phyloP scores from a whole-genome alignment of 2,113 vertebrate genomes.

The Cebus imitator region DNA sequence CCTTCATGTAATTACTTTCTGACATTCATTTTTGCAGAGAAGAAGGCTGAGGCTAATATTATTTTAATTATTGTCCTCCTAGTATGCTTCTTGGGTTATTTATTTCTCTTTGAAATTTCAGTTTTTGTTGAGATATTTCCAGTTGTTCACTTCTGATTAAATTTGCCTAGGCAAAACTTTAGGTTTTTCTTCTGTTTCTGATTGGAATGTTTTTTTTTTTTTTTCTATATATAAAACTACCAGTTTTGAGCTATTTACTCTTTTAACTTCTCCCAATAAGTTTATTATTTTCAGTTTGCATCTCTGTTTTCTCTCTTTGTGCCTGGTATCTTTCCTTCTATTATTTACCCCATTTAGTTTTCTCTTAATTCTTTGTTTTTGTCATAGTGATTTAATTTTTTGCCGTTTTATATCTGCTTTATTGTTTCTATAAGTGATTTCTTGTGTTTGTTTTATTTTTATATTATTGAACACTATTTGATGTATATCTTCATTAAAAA shows the following conservation, averaged over 20 bases:
- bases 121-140: neutral
- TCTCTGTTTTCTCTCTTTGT: neutral
- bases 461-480: neutral
- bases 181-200: neutral
- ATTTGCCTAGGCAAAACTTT: neutral
- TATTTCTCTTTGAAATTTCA: conserved; percentile 18
- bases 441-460: conserved; percentile 14
- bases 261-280: neutral
- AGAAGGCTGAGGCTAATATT: neutral
- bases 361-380: neutral
- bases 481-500: neutral
- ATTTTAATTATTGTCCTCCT: neutral
- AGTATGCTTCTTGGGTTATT: conserved; percentile 11
- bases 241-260: neutral
- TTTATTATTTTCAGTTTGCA: neutral
- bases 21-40: neutral
- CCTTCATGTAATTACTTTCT: neutral
- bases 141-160: neutral
- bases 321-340: neutral
- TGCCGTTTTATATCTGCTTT: neutral
- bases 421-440: neutral
- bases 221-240: neutral
- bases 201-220: neutral
- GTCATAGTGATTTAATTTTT: neutral
- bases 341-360: neutral